phyloP scores from a whole-genome alignment of 2,113 vertebrate species.

The Anser cygnoides region DNA sequence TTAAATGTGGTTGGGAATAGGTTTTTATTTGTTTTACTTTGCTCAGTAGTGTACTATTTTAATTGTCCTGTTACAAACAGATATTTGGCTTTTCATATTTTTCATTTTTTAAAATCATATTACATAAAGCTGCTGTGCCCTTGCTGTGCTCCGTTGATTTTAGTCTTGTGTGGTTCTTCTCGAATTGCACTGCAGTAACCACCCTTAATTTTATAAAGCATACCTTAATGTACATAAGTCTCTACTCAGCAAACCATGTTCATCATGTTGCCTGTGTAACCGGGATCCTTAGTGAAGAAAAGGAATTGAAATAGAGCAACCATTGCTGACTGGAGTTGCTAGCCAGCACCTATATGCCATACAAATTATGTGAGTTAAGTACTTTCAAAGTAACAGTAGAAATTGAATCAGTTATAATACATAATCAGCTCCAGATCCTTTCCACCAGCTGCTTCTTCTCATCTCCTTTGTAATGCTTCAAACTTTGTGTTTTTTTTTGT shows the following conservation, averaged over 20 bases:
- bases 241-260: neutral
- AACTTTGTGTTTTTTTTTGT: neutral
- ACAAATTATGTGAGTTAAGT: accelerated
- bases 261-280: neutral
- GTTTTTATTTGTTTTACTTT: neutral
- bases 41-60: neutral
- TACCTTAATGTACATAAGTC: neutral
- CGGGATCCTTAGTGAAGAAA: neutral
- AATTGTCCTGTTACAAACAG: neutral
- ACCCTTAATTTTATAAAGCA: neutral
- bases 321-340: neutral
- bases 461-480: neutral
- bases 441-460: neutral
- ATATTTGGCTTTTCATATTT: neutral
- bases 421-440: neutral
- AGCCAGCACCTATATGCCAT: neutral
- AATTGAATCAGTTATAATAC: neutral
- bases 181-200: neutral
- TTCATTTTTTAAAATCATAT: neutral
- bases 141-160: neutral
- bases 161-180: neutral
- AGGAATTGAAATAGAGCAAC: neutral
- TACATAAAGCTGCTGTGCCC: neutral
- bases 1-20: neutral
- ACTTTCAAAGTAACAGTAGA: neutral